A percentile compares a stretch with the other conserved stretches of the same genome.
phyloP scores from a whole-genome alignment of 2,797 vertebrate genomes.

The Dallia pectoralis region DNA sequence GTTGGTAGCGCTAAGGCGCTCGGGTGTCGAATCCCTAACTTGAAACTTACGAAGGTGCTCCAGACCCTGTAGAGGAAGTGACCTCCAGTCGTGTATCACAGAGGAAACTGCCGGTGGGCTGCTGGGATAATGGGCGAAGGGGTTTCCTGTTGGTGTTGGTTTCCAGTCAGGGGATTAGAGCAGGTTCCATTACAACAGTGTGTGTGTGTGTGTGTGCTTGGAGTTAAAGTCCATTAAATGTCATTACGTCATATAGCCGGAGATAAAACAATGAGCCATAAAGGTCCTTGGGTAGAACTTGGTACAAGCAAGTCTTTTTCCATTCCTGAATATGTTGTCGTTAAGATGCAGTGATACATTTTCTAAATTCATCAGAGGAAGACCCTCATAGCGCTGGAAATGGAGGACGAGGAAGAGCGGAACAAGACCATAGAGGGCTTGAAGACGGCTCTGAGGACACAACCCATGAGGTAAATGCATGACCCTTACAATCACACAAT shows the following conservation, averaged over 20 bases:
- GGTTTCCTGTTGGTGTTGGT: background rate
- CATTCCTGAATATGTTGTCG: background rate
- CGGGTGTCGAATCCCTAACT: background rate
- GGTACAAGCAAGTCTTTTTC: background rate
- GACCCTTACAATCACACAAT: background rate
- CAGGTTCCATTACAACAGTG: background rate
- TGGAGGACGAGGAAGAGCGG: conserved; percentile 95
- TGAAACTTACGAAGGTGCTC: background rate
- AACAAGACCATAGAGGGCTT: conserved; percentile 98
- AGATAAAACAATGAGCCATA: background rate
- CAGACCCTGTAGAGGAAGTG: background rate
- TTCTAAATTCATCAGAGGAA: conserved; percentile 79
- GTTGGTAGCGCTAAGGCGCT: background rate
- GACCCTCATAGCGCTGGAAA: conserved; percentile 91
- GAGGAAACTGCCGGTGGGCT: background rate
- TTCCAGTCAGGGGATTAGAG: background rate
- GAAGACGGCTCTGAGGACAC: conserved; percentile 95
- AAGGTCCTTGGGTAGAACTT: background rate
- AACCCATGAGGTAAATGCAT: conserved; percentile 89
- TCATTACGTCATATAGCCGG: background rate
- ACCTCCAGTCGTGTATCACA: background rate
- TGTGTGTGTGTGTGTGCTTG: background rate
- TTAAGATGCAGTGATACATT: background rate
- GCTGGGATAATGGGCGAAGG: background rate
- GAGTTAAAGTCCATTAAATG: background rate